These are phyloP conservation scores for Gymnocheta viridis DNA, from an alignment of 2,888 invertebrate species.

Conservation along the genomic window DNA sequence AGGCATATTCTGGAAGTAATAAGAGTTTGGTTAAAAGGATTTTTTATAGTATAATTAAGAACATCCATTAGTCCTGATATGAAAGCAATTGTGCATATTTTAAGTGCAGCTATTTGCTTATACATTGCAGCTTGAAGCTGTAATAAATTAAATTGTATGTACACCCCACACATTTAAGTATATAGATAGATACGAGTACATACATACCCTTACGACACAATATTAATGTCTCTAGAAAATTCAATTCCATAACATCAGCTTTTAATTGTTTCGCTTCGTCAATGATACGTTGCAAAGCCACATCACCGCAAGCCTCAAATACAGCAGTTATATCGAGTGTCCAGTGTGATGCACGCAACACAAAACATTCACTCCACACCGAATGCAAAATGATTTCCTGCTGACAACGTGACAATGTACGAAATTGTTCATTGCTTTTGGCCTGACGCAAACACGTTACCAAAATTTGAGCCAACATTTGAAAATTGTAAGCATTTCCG, in stretches of 20 bases:
- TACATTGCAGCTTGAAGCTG: neutral
- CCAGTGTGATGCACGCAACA: conserved; percentile 84
- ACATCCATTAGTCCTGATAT: no score
- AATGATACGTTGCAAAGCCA: conserved; percentile 79
- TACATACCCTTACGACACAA: conserved; percentile 83
- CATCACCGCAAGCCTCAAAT: conserved; percentile 79
- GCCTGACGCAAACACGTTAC: conserved; percentile 84
- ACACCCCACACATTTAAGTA: neutral
- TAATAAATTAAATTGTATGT: conserved; percentile 1
- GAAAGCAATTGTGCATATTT: neutral
- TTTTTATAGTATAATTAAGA: no score
- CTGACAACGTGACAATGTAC: conserved; percentile 82
- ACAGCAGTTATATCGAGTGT: conserved; percentile 82
- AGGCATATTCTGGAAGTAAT: conserved; percentile 76
- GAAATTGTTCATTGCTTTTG: conserved; percentile 84
- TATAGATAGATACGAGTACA: neutral
- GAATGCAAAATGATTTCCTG: conserved; percentile 84
- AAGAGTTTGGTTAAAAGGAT: no score
- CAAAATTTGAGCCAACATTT: conserved; percentile 85
- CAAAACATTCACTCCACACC: conserved; percentile 85
- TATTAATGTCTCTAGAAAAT: conserved; percentile 83
- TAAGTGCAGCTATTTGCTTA: neutral
- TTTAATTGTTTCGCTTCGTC: conserved; percentile 80
- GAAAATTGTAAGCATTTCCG: conserved; percentile 81
- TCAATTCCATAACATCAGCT: conserved; percentile 83